These are phyloP conservation scores for Aphelocoma coerulescens DNA, from an alignment of 2,113 vertebrate genomes.

Conservation along the genomic window DNA sequence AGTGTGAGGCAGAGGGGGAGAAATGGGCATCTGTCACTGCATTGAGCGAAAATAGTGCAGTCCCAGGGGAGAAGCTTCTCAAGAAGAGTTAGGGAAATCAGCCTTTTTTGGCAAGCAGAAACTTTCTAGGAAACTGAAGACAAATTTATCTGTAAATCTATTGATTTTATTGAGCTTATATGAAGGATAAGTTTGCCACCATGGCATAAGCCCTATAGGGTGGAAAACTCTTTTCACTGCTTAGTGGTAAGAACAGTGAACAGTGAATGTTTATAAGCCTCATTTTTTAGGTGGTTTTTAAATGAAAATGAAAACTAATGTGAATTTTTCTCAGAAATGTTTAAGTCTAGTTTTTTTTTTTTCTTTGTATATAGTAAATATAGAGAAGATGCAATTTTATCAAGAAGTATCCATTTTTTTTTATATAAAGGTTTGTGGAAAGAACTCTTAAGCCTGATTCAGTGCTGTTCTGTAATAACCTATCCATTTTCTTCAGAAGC, in stretches of 20 bases:
- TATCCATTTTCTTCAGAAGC: slow-evolving; percentile 5
- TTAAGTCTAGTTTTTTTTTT: not conserved
- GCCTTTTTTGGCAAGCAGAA: not conserved
- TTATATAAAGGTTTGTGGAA: not conserved
- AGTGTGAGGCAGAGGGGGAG: not conserved
- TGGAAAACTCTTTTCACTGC: not conserved
- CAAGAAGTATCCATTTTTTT: not conserved
- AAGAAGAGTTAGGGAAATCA: not conserved
- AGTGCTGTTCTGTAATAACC: not conserved
- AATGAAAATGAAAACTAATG: not conserved
- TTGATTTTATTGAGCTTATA: not conserved
- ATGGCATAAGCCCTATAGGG: not conserved
- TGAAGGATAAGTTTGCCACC: not conserved
- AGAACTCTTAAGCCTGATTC: not conserved
- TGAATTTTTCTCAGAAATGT: not conserved
- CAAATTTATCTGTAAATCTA: not conserved
- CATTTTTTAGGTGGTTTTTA: not conserved
- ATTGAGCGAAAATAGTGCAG: not conserved
- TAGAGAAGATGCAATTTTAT: not conserved
- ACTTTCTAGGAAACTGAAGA: not conserved
- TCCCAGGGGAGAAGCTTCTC: not conserved
- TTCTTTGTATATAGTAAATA: not conserved
- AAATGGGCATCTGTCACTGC: not conserved
- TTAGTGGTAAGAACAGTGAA: not conserved
- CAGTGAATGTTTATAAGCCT: not conserved